Evolutionary conservation across 2,888 invertebrate species (phyloP), one percentile per base, ranked within the genome.

Genomic region (Dysmachus trigonus): DNA sequence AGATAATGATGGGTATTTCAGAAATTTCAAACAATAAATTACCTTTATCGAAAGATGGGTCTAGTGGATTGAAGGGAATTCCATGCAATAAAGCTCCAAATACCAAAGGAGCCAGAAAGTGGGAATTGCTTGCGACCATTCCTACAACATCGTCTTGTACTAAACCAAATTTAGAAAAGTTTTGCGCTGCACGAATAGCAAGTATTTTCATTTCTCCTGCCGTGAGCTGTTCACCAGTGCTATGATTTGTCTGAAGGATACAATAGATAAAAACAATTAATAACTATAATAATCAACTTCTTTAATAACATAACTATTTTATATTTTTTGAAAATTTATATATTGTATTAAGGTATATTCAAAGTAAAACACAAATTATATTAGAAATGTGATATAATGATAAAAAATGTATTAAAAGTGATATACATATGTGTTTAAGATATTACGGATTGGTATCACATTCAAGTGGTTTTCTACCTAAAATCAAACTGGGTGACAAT

Each of bases 91-190:
- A 88, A 5, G 90, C 90, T 2, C 90, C 92, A 38, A 91, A 87
- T 4, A 91, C 90, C 15, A 91, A 86, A 0, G 92, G 91, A 88
- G 91, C 90, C 1, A 90, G 86, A 85, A 90, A 90, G 3, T 90
- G 90, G 38, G 90, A 89, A 85, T 92, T 92, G 8, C 88, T 88
- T 0, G 89, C 91, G 0, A 90, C 89, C 62, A 92, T 89, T 27
- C 91, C 91, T 33, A 91, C 89, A 6, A 91, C 89, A 88, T 92
- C 91, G 35, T 90, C 90, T 86, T 91, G 90, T 15, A 90, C 88
- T 30, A 91, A 84, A 0, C 90, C 89, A 87, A 31, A 35, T 22
- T 77, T 22, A 6, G 22, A 18, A 38, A 62, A 53, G 18, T 85
- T 22, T 47, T n/a, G 18, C 15, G 85, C 85, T 8, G 53, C 76